phyloP scores from a whole-genome alignment of 1,140 invertebrate genomes.

The Drosophila lini region DNA sequence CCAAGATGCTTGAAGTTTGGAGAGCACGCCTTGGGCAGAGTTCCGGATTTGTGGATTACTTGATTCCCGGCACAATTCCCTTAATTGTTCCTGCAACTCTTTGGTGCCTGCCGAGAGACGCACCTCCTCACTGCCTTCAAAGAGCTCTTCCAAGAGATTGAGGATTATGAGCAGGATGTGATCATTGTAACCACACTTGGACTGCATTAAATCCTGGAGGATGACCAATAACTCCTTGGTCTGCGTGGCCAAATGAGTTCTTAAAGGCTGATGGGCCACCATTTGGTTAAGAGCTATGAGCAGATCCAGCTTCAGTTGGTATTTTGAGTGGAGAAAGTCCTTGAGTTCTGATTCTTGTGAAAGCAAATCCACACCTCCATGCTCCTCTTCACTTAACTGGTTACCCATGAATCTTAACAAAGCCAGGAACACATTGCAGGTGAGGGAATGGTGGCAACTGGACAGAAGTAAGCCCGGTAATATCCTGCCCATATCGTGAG shows the following conservation, averaged over 20 bases:
- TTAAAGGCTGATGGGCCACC: conserved; percentile 65
- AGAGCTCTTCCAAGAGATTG: conserved; percentile 68
- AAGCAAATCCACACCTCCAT: conserved; percentile 50
- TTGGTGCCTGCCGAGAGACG: conserved; percentile 26
- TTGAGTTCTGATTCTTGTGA: conserved; percentile 63
- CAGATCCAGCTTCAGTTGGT: conserved; percentile 67
- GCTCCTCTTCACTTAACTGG: conserved; percentile 3
- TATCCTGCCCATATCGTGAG: conserved; percentile 26
- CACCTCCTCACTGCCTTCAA: conserved; percentile 53
- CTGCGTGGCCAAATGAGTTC: conserved; percentile 54
- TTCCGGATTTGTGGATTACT: conserved; percentile 38
- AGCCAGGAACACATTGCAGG: conserved; percentile 65
- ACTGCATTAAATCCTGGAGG: conserved; percentile 47
- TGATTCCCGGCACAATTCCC: conserved; percentile 14
- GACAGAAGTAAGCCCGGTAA: conserved; percentile 48
- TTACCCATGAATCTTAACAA: conserved; percentile 51
- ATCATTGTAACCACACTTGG: conserved; percentile 19
- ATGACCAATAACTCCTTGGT: conserved; percentile 58
- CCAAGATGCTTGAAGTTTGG: conserved; percentile 25
- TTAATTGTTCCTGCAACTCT: conserved; percentile 24
- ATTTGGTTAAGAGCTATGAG: conserved; percentile 65
- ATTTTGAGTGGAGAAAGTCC: conserved; percentile 62
- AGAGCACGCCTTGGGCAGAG: conserved; percentile 39
- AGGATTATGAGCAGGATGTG: conserved; percentile 65
- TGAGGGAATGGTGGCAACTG: conserved; percentile 56